phyloP scores from a whole-genome alignment of 2,797 vertebrate genomes.

The Ctenosaura bakeri region DNA sequence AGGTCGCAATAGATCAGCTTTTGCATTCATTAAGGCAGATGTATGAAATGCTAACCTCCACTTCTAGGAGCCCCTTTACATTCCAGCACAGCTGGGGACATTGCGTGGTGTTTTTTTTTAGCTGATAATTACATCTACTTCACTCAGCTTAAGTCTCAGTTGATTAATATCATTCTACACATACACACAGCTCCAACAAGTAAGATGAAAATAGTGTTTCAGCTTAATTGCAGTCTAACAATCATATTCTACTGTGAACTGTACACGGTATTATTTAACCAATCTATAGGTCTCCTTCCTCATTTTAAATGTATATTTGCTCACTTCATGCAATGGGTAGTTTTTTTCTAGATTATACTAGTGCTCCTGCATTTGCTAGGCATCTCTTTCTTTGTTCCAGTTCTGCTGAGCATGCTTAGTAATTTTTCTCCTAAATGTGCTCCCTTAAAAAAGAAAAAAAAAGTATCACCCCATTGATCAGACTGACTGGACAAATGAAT shows the following conservation, averaged over 20 bases:
- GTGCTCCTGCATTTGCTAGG: background rate
- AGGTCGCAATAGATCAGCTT: slow-evolving; percentile 31
- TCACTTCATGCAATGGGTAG: background rate
- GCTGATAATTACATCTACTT: slow-evolving; percentile 53
- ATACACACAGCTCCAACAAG: slow-evolving; percentile 48
- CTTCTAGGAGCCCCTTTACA: slow-evolving; percentile 25
- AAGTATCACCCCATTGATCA: background rate
- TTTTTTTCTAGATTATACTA: background rate
- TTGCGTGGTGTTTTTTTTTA: slow-evolving; percentile 29
- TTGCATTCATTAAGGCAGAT: slow-evolving; percentile 26
- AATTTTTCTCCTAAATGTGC: background rate
- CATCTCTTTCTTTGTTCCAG: background rate
- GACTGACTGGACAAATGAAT: background rate
- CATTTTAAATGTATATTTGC: background rate
- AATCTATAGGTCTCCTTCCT: background rate
- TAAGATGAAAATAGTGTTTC: slow-evolving; percentile 48
- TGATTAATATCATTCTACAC: slow-evolving; percentile 41
- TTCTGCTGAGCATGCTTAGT: background rate
- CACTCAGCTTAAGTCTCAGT: slow-evolving; percentile 43
- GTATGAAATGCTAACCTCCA: slow-evolving; percentile 29
- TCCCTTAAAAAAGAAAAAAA: no score
- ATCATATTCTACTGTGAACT: background rate
- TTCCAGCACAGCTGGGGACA: slow-evolving; percentile 35
- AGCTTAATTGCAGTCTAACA: slow-evolving; percentile 9
- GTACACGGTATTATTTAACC: background rate